phyloP scores from a whole-genome alignment of 2,888 invertebrate species.

The Actias luna region DNA sequence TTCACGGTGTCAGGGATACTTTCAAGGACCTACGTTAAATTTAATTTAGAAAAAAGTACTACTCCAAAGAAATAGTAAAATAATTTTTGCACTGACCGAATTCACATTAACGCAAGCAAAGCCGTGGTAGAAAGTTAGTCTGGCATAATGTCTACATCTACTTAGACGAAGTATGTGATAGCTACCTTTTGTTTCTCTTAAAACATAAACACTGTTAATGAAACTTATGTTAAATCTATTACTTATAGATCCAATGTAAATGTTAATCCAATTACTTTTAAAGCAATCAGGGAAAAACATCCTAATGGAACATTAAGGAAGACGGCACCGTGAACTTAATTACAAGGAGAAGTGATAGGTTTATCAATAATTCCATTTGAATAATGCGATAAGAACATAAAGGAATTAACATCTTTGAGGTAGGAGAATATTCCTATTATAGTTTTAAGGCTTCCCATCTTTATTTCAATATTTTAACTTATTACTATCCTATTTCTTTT shows the following conservation, averaged over 20 bases:
- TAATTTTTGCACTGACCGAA: too few species aligned
- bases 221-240: neutral
- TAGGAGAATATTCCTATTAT: neutral
- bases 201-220: neutral
- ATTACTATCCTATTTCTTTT: neutral
- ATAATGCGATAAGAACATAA: neutral
- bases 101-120: too few species aligned
- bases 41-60: too few species aligned
- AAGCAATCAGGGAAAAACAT: neutral
- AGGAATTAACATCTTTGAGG: neutral
- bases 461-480: neutral
- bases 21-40: too few species aligned
- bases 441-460: neutral
- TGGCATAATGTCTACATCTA: too few species aligned
- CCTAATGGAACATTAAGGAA: neutral
- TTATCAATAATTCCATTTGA: neutral
- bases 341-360: neutral
- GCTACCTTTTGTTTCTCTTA: too few species aligned
- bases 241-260: too few species aligned
- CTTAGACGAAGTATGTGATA: too few species aligned
- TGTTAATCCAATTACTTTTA: neutral
- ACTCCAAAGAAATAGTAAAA: too few species aligned
- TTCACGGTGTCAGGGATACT: too few species aligned
- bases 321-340: neutral
- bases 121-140: too few species aligned